Conservation (phyloP, 2,113 vertebrate genomes). For the Poecilia latipinna region DNA sequence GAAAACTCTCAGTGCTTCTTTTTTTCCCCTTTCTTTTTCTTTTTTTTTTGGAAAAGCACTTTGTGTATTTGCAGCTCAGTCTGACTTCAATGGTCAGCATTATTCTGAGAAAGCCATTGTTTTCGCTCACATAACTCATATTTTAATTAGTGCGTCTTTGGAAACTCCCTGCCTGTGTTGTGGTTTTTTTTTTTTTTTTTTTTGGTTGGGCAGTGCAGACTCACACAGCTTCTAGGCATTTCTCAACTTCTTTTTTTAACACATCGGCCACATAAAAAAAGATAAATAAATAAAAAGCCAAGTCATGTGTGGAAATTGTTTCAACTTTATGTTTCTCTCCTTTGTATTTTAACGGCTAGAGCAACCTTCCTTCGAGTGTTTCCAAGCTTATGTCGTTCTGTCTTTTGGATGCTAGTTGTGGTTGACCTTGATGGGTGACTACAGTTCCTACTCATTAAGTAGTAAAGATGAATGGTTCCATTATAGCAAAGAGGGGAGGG, state of each 20-base stretch:
- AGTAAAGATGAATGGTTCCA: conserved; percentile 83
- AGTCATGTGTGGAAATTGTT: conserved; percentile 53
- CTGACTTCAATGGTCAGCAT: conserved; percentile 12
- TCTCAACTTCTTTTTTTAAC: conserved; percentile 41
- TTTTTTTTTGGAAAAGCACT: conserved; percentile 25
- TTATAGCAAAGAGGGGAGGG: conserved; percentile 66
- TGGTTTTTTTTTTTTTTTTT: conserved; percentile 44
- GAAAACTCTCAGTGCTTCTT: conserved; percentile 22
- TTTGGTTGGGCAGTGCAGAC: conserved; percentile 47
- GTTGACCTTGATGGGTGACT: conserved; percentile 78
- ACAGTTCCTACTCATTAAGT: conserved; percentile 80
- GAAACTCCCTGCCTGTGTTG: conserved; percentile 66
- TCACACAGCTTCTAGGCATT: conserved; percentile 48
- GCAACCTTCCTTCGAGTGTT: conserved; percentile 29
- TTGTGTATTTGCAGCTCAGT: conserved; percentile 23
- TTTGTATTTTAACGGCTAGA: conserved; percentile 22
- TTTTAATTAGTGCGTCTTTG: conserved; percentile 71
- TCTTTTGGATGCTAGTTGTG: conserved; percentile 55
- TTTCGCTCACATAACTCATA: conserved; percentile 50
- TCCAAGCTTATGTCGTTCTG: conserved; percentile 52
- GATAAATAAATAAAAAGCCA: conserved; percentile 14
- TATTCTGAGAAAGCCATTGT: conserved; percentile 60
- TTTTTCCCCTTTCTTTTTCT: neutral
- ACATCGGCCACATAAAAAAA: conserved; percentile 25
- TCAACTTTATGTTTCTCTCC: conserved; percentile 29